A percentile compares a stretch with the other conserved stretches of the same genome.
Evolutionary conservation across 2,113 vertebrate genomes (phyloP).

Genomic region (Rana temporaria): DNA sequence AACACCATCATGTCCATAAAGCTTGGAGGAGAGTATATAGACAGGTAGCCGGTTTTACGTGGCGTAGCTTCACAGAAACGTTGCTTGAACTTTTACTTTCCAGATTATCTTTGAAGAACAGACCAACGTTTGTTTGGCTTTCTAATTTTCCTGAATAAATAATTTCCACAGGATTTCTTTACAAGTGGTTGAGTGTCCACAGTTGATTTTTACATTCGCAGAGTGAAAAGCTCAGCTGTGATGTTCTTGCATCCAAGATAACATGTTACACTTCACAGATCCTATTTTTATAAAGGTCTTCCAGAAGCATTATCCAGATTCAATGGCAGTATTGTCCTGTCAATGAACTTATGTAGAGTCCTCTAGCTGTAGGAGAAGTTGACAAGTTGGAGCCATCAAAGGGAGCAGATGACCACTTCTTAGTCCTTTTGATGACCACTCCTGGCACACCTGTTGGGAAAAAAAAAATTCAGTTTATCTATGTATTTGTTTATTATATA

Average conservation of each 20-base stretch:
- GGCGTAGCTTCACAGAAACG: background rate
- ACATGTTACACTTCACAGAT: background rate
- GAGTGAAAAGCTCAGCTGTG: constrained; percentile 10
- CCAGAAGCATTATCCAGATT: constrained; percentile 12
- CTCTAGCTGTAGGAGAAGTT: background rate
- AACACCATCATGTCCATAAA: background rate
- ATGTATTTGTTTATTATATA: no score
- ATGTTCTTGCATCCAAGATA: constrained; percentile 2
- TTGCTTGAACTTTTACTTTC: background rate
- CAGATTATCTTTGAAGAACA: constrained; percentile 11
- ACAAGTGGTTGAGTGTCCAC: constrained; percentile 48
- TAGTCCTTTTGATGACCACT: constrained; percentile 3
- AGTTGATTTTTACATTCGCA: constrained; percentile 34
- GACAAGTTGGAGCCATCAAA: constrained; percentile 22
- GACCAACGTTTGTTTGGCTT: constrained; percentile 8
- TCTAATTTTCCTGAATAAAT: constrained; percentile 53
- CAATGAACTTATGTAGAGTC: constrained; percentile 9
- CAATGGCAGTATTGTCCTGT: constrained; percentile 7
- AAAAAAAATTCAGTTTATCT: background rate
- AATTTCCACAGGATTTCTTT: constrained; percentile 51
- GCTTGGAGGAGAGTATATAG: constrained; percentile 13
- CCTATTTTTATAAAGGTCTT: constrained; percentile 24
- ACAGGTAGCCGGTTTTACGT: background rate
- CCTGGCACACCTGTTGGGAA: constrained; percentile 31
- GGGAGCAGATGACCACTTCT: background rate